Evolutionary conservation across 2,797 vertebrate genomes (phyloP).

Genomic region (Benthosema pterotum): DNA sequence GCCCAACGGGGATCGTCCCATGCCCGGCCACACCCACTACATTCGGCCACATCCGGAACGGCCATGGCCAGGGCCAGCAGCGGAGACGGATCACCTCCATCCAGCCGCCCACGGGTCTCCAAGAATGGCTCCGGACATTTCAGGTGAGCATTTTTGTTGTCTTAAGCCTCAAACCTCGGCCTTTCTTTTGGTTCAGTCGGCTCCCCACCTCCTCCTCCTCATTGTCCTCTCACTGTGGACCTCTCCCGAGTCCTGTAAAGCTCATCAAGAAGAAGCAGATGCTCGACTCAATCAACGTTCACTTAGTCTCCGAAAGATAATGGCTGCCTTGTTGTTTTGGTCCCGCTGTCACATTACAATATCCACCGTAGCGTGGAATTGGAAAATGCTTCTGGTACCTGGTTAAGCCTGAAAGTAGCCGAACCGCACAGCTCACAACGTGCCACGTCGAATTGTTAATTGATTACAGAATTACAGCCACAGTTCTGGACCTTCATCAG

Average conservation of each 20-base stretch:
- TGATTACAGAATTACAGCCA: too few relatives aligned
- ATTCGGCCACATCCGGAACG: constrained; percentile 95
- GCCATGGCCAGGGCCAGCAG: constrained; percentile 96
- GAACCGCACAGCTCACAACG: too few relatives aligned
- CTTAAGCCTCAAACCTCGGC: not conserved
- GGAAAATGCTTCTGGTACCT: constrained; percentile 67
- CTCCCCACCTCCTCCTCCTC: not conserved
- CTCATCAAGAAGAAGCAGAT: constrained; percentile 69
- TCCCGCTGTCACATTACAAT: constrained; percentile 59
- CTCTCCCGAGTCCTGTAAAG: constrained; percentile 25
- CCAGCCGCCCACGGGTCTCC: constrained; percentile 95
- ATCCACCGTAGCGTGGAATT: constrained; percentile 70
- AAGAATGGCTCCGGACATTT: constrained; percentile 99
- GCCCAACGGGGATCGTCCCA: constrained; percentile 74
- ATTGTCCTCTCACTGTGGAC: too few relatives aligned
- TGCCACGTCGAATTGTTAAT: too few relatives aligned
- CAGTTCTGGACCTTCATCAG: too few relatives aligned
- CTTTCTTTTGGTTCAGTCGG: too few relatives aligned
- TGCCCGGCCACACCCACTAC: constrained; percentile 97
- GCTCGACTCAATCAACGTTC: constrained; percentile 68
- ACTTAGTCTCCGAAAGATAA: constrained; percentile 65
- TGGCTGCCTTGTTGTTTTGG: constrained; percentile 69
- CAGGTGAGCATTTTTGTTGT: constrained; percentile 87
- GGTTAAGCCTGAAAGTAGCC: constrained; percentile 41
- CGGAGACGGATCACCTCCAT: constrained; percentile 95